Evolutionary conservation across 2,888 invertebrate species (phyloP).

Genomic region (Tetragonula carbonaria): DNA sequence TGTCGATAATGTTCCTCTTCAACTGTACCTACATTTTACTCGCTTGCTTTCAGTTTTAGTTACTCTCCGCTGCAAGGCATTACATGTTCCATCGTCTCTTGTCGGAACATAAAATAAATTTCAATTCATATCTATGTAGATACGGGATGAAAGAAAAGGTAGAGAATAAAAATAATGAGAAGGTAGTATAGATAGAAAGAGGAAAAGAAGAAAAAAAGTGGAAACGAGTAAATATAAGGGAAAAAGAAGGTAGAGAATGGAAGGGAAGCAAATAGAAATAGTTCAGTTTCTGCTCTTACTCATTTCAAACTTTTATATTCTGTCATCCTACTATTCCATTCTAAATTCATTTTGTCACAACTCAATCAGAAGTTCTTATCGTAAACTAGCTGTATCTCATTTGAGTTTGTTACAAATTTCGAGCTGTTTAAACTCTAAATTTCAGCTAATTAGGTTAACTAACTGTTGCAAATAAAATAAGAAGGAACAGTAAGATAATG

Average conservation of each 20-base stretch:
- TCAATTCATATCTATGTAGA: background rate
- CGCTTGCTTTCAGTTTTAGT: background rate
- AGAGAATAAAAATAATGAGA: background rate
- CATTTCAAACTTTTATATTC: constrained; percentile 1
- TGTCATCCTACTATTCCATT: background rate
- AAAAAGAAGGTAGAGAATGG: background rate
- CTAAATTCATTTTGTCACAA: background rate
- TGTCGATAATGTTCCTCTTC: background rate
- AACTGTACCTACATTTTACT: background rate
- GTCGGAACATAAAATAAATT: background rate
- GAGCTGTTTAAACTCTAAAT: background rate
- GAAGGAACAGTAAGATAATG: background rate
- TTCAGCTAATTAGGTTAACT: background rate
- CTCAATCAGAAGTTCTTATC: background rate
- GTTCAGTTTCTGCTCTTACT: background rate
- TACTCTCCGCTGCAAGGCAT: constrained; percentile 12
- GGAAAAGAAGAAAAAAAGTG: background rate
- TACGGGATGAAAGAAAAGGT: background rate
- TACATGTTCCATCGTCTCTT: constrained; percentile 5
- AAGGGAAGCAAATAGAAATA: background rate
- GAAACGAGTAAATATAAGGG: background rate
- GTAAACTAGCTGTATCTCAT: background rate
- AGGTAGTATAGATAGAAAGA: background rate
- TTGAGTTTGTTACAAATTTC: background rate
- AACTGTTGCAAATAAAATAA: background rate